These are phyloP conservation scores for Phymanthus crucifer DNA, from an alignment of 92 coral and sea anemone species.

Conservation along the genomic window DNA sequence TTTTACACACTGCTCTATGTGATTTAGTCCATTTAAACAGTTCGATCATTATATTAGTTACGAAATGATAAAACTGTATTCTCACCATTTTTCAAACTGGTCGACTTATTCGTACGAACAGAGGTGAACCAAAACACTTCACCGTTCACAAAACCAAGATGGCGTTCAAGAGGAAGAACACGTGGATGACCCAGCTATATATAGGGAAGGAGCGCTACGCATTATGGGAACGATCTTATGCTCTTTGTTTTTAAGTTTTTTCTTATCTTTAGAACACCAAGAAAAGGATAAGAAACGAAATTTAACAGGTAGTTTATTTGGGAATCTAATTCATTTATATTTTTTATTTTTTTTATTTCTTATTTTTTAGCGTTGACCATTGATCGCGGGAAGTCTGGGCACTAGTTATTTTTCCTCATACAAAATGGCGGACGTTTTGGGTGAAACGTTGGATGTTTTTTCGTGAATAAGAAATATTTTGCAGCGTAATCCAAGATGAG, in stretches of 20 bases:
- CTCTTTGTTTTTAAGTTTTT: no score
- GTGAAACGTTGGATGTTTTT: neutral
- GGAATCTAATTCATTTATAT: no score
- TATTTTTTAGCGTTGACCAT: no score
- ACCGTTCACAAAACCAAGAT: conserved; percentile 59
- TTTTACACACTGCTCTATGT: neutral
- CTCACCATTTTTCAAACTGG: conserved; percentile 93
- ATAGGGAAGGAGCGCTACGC: conserved; percentile 24
- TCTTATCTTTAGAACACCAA: no score
- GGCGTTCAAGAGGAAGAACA: conserved; percentile 68
- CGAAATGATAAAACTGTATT: neutral
- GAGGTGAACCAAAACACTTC: conserved; percentile 95
- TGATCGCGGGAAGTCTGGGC: conserved; percentile 11
- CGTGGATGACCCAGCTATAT: conserved; percentile 29
- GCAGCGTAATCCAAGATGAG: conserved; percentile 47
- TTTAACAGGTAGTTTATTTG: no score
- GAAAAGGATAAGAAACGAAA: no score
- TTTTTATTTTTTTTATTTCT: no score
- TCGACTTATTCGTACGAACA: conserved; percentile 99
- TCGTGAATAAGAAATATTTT: conserved; percentile 8
- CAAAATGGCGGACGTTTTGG: conserved; percentile 24
- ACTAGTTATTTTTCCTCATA: neutral
- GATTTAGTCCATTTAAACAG: neutral
- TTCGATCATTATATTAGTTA: neutral
- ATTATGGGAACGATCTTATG: conserved; percentile 33